These are phyloP conservation scores for Drosophila eohydei DNA, from an alignment of 2,888 invertebrate species.

Conservation along the genomic window DNA sequence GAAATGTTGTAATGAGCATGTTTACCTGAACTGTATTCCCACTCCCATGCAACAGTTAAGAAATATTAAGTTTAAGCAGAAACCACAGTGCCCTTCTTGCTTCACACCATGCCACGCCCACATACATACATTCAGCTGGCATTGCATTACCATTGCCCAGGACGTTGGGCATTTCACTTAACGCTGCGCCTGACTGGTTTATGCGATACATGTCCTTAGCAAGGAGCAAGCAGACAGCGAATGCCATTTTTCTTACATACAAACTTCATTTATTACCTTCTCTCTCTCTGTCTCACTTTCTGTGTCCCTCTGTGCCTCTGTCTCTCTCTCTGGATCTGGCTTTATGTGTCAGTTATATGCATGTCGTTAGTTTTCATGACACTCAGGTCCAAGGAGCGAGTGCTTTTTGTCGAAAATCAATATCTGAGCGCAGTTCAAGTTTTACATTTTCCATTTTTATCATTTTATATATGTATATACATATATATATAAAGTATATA, in stretches of 20 bases:
- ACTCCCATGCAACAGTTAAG: constrained; percentile 5
- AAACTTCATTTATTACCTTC: constrained; percentile 74
- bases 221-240: constrained; percentile 34
- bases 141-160: constrained; percentile 30
- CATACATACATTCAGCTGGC: neutral
- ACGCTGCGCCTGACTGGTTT: constrained; percentile 31
- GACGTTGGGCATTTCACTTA: constrained; percentile 68
- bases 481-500: neutral
- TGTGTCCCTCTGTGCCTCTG: neutral
- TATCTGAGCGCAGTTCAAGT: constrained; percentile 54
- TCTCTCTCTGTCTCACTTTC: neutral
- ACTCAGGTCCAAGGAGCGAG: constrained; percentile 42
- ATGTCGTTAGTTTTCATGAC: constrained; percentile 79
- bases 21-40: neutral
- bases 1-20: neutral
- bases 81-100: neutral
- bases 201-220: constrained; percentile 36
- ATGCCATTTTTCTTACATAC: constrained; percentile 72
- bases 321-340: constrained; percentile 28
- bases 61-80: neutral
- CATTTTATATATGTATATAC: constrained; percentile 6
- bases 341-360: constrained; percentile 72
- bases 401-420: constrained; percentile 67
- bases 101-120: neutral
- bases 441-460: constrained; percentile 19